Conservation (phyloP, 2,888 invertebrate genomes). For the Nymphalis c-album region DNA sequence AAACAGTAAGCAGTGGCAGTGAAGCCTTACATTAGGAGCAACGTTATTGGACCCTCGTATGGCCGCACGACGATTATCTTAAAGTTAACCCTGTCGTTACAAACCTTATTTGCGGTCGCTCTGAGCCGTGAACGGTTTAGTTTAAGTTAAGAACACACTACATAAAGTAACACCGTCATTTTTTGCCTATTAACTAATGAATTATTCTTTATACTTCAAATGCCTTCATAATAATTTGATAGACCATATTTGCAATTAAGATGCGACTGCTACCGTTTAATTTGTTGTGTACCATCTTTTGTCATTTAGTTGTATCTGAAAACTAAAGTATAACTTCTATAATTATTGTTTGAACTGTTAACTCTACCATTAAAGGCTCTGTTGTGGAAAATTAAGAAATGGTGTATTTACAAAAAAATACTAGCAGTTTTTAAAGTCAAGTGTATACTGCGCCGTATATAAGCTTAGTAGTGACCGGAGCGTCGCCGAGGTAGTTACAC, state of each 20-base stretch:
- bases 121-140: slow-evolving; percentile 43
- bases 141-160: slow-evolving; percentile 30
- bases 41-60: slow-evolving; percentile 60
- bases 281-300: too few species aligned
- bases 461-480: slow-evolving; percentile 34
- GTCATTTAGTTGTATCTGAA: too few species aligned
- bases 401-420: too few species aligned
- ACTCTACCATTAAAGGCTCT: too few species aligned
- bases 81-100: slow-evolving; percentile 74
- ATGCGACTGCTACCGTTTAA: too few species aligned
- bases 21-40: slow-evolving; percentile 68
- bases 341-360: too few species aligned
- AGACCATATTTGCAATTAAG: too few species aligned
- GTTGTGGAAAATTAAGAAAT: too few species aligned
- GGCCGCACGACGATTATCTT: slow-evolving; percentile 71
- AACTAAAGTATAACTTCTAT: too few species aligned
- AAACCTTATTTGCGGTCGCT: slow-evolving; percentile 70
- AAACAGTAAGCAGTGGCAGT: slow-evolving; percentile 55
- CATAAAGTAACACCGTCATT: slow-evolving; percentile 6
- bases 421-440: neutral
- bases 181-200: neutral
- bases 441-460: slow-evolving; percentile 30
- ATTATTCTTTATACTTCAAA: too few species aligned
- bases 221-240: too few species aligned
- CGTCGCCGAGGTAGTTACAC: slow-evolving; percentile 50